Evolutionary conservation across 2,888 invertebrate genomes (phyloP).

Genomic region (Stenoptilia bipunctidactyla): DNA sequence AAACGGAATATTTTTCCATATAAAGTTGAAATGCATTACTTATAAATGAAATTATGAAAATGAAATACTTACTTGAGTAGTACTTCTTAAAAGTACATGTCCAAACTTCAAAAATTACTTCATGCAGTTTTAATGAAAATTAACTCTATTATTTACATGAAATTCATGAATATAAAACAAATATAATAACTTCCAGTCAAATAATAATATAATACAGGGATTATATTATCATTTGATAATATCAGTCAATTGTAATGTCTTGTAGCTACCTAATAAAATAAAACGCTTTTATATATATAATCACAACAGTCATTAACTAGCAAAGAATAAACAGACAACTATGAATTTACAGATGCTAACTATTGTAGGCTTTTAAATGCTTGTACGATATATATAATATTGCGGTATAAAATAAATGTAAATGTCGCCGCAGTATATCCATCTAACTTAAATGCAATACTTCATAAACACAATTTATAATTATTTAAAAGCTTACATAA

Average conservation of each 20-base stretch:
- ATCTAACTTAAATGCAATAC: too few species aligned
- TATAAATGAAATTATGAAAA: too few species aligned
- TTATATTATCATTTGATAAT: too few species aligned
- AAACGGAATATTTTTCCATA: too few species aligned
- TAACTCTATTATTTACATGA: conserved; percentile 26
- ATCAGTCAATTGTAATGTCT: conserved; percentile 25
- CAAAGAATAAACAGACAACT: conserved; percentile 35
- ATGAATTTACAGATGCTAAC: too few species aligned
- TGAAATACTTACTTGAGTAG: too few species aligned
- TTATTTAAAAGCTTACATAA: too few species aligned
- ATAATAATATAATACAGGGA: conserved; percentile 31
- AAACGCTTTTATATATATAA: conserved; percentile 19
- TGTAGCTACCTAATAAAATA: conserved; percentile 35
- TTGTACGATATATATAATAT: too few species aligned
- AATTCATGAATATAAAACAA: conserved; percentile 22
- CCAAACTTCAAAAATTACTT: conserved; percentile 10
- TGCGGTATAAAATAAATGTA: too few species aligned
- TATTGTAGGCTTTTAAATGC: not conserved
- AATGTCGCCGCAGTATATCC: too few species aligned
- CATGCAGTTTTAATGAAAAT: conserved; percentile 35
- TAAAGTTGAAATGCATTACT: too few species aligned
- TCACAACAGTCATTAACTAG: conserved; percentile 17
- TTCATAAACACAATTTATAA: conserved; percentile 22
- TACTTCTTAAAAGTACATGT: too few species aligned
- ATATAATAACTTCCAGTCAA: conserved; percentile 33